These are phyloP conservation scores for Microcebus murinus DNA, from an alignment of 2,113 vertebrate species.

Conservation along the genomic window DNA sequence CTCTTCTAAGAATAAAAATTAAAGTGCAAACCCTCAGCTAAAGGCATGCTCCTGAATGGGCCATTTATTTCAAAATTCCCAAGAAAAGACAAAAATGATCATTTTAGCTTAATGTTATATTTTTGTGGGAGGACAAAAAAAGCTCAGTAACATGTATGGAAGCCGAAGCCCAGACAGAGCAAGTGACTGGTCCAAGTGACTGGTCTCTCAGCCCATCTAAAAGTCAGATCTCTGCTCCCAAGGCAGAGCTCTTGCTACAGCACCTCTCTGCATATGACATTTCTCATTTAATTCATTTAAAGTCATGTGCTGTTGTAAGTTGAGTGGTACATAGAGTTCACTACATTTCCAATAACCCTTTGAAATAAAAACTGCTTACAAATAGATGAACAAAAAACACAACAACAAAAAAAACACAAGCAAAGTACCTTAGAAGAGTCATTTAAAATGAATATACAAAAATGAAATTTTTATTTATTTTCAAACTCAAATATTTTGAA, in stretches of 20 bases:
- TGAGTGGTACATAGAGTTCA: not conserved
- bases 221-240: not conserved
- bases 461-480: not conserved
- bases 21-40: not conserved
- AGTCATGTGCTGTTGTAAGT: not conserved
- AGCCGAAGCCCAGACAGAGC: not conserved
- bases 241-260: not conserved
- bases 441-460: constrained; percentile 35
- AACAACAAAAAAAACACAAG: not conserved
- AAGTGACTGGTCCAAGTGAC: not conserved
- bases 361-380: constrained; percentile 46
- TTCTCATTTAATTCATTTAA: not conserved
- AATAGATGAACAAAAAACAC: not conserved
- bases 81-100: not conserved
- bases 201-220: not conserved
- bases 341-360: not conserved
- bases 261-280: not conserved
- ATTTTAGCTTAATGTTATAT: not conserved
- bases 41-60: not conserved
- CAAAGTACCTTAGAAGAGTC: not conserved
- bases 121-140: not conserved
- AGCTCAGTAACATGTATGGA: not conserved
- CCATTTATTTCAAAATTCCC: not conserved
- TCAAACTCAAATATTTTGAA: not conserved
- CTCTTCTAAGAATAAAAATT: not conserved